phyloP scores from a whole-genome alignment of 2,797 vertebrate genomes.

The Myoxocephalus aenaeus region DNA sequence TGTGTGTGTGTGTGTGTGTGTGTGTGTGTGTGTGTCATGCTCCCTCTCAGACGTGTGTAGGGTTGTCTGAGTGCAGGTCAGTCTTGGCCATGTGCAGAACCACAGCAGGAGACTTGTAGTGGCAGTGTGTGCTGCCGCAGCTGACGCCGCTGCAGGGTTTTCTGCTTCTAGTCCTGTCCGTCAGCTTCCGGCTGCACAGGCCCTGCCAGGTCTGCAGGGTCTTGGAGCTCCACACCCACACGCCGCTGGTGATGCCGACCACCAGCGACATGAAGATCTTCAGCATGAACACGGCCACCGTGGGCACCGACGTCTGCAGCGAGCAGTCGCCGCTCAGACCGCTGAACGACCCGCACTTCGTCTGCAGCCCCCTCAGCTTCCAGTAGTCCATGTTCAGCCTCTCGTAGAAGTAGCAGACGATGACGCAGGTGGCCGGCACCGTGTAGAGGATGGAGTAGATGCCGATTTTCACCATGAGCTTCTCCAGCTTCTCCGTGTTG shows the following conservation, averaged over 20 bases:
- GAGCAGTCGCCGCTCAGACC: conserved; percentile 89
- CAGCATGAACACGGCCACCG: conserved; percentile 96
- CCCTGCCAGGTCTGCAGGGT: conserved; percentile 98
- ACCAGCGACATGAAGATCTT: conserved; percentile 99
- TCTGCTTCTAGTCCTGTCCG: conserved; percentile 88
- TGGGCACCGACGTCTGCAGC: conserved; percentile 91
- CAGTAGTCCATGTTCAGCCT: conserved; percentile 96
- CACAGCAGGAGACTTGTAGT: conserved; percentile 93
- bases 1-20: conserved; percentile 18
- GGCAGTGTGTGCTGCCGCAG: conserved; percentile 90
- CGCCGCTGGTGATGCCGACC: conserved; percentile 98
- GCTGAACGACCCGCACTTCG: conserved; percentile 80
- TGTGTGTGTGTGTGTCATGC: not conserved
- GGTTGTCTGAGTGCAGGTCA: conserved; percentile 93
- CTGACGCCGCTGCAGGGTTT: conserved; percentile 91
- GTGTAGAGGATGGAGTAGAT: conserved; percentile 99
- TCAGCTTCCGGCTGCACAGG: conserved; percentile 92
- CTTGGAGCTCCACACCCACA: conserved; percentile 99
- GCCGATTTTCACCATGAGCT: conserved; percentile 98
- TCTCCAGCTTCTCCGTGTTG: conserved; percentile 98
- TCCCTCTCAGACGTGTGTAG: conserved; percentile 89
- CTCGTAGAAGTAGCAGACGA: conserved; percentile 98
- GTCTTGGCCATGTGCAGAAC: conserved; percentile 95
- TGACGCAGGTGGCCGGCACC: conserved; percentile 96
- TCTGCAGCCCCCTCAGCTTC: conserved; percentile 90